Percentiles rank a stretch among this genome's conserved stretches.
Evolutionary conservation across 2,113 vertebrate genomes (phyloP).

Genomic region (Indicator maculatus): DNA sequence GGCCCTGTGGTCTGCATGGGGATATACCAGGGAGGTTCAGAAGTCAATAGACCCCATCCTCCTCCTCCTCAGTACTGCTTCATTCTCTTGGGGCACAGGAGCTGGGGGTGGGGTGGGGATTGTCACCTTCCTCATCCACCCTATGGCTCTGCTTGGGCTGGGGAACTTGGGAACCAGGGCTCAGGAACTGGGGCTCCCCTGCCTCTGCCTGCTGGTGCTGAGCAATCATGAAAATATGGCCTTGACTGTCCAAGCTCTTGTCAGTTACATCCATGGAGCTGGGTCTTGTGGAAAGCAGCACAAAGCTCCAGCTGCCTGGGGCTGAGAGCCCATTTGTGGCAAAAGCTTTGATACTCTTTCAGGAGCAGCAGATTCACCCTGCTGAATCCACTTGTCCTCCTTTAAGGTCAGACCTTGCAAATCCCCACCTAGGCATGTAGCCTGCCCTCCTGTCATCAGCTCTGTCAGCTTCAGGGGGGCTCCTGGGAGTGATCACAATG

Average conservation of each 20-base stretch:
- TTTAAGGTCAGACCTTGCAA: neutral
- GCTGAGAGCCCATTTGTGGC: constrained; percentile 4
- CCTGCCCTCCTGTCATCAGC: neutral
- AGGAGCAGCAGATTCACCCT: neutral
- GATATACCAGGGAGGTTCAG: neutral
- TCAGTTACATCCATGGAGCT: neutral
- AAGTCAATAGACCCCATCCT: neutral
- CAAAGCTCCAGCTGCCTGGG: constrained; percentile 3
- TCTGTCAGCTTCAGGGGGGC: neutral
- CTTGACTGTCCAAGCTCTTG: neutral
- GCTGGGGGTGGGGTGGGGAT: neutral
- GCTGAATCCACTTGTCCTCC: neutral
- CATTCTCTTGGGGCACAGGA: fast-evolving
- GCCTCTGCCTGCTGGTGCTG: neutral
- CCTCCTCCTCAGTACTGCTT: neutral
- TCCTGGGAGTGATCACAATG: neutral
- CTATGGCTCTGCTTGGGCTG: neutral
- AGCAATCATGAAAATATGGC: constrained; percentile 1
- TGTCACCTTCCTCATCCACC: neutral
- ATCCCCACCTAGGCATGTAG: neutral
- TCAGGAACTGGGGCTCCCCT: neutral
- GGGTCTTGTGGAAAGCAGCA: neutral
- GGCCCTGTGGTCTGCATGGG: neutral
- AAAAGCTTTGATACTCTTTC: neutral
- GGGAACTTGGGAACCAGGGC: too few species aligned